These are phyloP conservation scores for Chloroceryle aenea DNA, from an alignment of 2,113 vertebrate genomes.

Conservation along the genomic window DNA sequence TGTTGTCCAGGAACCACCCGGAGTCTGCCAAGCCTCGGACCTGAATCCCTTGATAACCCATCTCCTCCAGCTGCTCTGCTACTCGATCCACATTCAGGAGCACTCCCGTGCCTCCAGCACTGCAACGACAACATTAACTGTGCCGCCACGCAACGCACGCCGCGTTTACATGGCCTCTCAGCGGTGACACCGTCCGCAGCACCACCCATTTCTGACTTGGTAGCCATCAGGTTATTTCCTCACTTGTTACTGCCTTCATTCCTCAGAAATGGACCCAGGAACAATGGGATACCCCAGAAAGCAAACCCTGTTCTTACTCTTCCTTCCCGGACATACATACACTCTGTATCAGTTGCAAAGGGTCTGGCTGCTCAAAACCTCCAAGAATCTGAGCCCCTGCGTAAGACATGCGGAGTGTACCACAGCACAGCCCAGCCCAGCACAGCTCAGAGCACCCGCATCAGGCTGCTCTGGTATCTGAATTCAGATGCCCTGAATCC, in stretches of 20 bases:
- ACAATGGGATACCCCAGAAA: background rate
- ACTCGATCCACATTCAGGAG: conserved; percentile 94
- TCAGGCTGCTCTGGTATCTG: background rate
- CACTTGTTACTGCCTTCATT: background rate
- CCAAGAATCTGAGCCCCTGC: background rate
- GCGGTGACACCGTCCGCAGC: background rate
- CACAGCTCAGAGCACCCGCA: background rate
- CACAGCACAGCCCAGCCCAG: background rate
- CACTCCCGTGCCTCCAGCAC: conserved; percentile 94
- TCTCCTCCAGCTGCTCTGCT: conserved; percentile 88
- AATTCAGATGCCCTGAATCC: background rate
- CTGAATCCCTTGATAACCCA: conserved; percentile 88
- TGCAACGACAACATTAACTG: conserved; percentile 43
- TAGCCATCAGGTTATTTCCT: background rate
- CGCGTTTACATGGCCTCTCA: background rate
- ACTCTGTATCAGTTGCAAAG: background rate
- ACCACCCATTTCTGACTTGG: background rate
- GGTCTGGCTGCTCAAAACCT: background rate
- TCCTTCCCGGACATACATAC: background rate
- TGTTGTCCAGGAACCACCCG: conserved; percentile 98
- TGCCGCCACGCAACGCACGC: background rate
- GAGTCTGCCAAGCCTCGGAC: conserved; percentile 95
- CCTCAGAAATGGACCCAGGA: background rate
- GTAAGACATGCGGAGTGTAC: background rate
- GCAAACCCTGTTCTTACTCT: background rate